A percentile compares a stretch with the other conserved stretches of the same genome.
These are phyloP conservation scores for Montipora efflorescens DNA, from an alignment of 64 coral and sea anemone species.

Conservation along the genomic window DNA sequence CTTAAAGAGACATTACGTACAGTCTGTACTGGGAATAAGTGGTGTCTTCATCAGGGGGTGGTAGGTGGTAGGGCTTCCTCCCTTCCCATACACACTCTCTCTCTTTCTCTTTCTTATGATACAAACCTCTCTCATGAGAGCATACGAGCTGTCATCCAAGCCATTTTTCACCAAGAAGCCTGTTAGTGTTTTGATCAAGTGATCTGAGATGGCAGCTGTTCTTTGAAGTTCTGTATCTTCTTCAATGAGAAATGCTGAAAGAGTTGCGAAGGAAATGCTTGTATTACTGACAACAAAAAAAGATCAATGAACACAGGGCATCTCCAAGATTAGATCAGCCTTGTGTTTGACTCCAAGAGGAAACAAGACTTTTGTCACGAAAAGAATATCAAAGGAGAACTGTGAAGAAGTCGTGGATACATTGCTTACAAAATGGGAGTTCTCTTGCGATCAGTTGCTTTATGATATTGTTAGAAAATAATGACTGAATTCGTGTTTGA, in stretches of 20 bases:
- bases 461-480: too few species aligned
- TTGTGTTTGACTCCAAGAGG: not conserved
- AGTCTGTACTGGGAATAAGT: too few species aligned
- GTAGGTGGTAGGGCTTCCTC: too few species aligned
- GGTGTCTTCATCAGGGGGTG: too few species aligned
- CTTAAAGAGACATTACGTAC: too few species aligned
- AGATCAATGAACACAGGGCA: not conserved
- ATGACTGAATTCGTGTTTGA: too few species aligned
- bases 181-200: conserved; percentile 92
- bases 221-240: conserved; percentile 93
- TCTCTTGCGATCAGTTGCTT: too few species aligned
- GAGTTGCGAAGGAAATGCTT: conserved; percentile 3
- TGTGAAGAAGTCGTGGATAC: too few species aligned
- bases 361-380: too few species aligned
- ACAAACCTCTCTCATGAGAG: conserved; percentile 95
- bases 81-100: not conserved
- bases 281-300: not conserved
- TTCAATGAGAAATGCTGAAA: conserved; percentile 95
- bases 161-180: conserved; percentile 88
- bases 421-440: too few species aligned
- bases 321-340: not conserved
- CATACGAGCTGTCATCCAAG: conserved; percentile 86
- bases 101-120: too few species aligned
- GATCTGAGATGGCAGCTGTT: conserved; percentile 96
- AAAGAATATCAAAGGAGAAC: too few species aligned